Evolutionary conservation across 2,797 vertebrate genomes (phyloP).

Genomic region (Valencia hispanica): DNA sequence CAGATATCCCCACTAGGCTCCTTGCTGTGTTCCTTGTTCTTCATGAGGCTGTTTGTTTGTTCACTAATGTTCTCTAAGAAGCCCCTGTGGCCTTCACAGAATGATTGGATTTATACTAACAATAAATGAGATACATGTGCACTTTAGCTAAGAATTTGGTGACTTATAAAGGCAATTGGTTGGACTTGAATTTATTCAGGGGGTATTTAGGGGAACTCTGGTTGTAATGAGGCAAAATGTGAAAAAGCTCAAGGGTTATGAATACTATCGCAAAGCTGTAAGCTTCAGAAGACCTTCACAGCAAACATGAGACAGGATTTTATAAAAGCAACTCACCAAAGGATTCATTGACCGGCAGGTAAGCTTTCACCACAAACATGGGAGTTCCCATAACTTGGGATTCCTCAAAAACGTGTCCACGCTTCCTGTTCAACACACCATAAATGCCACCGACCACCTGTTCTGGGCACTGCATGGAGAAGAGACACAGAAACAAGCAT

Average conservation of each 20-base stretch:
- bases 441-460: conserved; percentile 95
- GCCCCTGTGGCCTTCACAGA: too few relatives aligned
- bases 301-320: neutral
- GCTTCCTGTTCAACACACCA: conserved; percentile 92
- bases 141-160: neutral
- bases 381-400: conserved; percentile 92
- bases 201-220: neutral
- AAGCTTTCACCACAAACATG: conserved; percentile 95
- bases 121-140: neutral
- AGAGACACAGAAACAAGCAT: neutral
- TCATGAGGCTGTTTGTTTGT: too few relatives aligned
- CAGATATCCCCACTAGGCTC: too few relatives aligned
- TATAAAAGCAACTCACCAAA: conserved; percentile 84
- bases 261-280: neutral
- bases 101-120: too few relatives aligned
- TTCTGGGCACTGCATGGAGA: conserved; percentile 84
- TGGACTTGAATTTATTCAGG: neutral
- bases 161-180: neutral
- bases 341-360: conserved; percentile 93
- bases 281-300: neutral
- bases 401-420: conserved; percentile 94
- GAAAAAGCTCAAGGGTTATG: neutral
- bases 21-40: too few relatives aligned
- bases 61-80: too few relatives aligned
- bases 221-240: neutral